A percentile compares a stretch with the other conserved stretches of the same genome.
Conservation (phyloP, 2,888 invertebrate genomes). For the Oeneis ivallda region DNA sequence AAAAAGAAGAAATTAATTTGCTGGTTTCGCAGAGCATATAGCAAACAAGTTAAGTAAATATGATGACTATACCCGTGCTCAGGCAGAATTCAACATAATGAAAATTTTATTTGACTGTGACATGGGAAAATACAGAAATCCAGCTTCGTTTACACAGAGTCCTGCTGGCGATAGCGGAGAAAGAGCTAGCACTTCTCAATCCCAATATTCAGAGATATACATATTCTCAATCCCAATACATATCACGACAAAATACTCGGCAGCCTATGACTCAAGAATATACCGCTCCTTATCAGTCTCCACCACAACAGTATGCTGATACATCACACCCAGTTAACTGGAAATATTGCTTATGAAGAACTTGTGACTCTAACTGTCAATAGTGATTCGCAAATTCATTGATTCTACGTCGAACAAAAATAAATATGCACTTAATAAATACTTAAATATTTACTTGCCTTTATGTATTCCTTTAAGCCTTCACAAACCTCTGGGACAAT, state of each 20-base stretch:
- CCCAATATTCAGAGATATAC: neutral
- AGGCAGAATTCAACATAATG: neutral
- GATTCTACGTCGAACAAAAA: too few species aligned
- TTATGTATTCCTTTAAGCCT: too few species aligned
- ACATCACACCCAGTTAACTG: neutral
- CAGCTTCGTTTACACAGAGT: neutral
- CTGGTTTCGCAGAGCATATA: slow-evolving; percentile 7
- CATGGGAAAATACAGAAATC: slow-evolving; percentile 1
- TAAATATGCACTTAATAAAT: too few species aligned
- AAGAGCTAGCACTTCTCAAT: neutral
- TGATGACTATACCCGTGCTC: slow-evolving; percentile 5
- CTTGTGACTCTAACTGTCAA: neutral
- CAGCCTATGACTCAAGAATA: neutral
- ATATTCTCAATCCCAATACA: neutral
- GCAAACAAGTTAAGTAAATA: slow-evolving; percentile 7
- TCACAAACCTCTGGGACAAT: too few species aligned
- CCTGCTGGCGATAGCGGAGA: slow-evolving; percentile 1
- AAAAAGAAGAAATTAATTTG: slow-evolving; percentile 3
- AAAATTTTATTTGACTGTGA: neutral
- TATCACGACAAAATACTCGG: slow-evolving; percentile 1
- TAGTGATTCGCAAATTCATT: too few species aligned
- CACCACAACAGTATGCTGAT: neutral
- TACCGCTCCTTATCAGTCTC: neutral
- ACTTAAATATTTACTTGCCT: too few species aligned
- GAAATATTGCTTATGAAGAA: neutral